These are phyloP conservation scores for Penelope pileata DNA, from an alignment of 2,113 vertebrate genomes.

Conservation along the genomic window DNA sequence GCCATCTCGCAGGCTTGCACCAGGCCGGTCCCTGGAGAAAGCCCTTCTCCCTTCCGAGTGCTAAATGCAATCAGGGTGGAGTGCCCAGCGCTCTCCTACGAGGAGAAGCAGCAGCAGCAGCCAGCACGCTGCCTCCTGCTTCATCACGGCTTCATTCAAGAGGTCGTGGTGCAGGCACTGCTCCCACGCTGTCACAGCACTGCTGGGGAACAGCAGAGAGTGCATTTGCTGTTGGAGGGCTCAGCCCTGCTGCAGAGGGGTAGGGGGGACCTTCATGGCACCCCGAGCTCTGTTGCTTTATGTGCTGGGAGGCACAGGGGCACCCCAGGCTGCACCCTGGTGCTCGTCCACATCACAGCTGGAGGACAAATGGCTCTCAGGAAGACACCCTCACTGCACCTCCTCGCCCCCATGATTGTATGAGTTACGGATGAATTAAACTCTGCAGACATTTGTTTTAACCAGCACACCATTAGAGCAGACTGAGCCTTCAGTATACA, in stretches of 20 bases:
- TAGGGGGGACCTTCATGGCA: fast-evolving
- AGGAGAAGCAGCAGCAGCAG: not conserved
- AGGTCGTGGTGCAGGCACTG: not conserved
- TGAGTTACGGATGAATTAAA: not conserved
- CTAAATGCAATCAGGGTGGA: not conserved
- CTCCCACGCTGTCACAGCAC: not conserved
- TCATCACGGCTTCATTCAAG: not conserved
- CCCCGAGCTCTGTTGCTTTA: not conserved
- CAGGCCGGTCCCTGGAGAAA: not conserved
- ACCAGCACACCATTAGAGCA: not conserved
- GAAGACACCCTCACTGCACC: not conserved
- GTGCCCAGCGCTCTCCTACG: fast-evolving
- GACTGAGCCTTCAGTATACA: not conserved
- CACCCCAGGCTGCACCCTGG: fast-evolving
- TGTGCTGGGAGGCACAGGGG: not conserved
- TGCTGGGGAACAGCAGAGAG: not conserved
- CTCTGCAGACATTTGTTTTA: not conserved
- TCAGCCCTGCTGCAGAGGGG: not conserved
- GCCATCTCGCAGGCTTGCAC: not conserved
- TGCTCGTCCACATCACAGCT: not conserved
- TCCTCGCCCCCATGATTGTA: fast-evolving
- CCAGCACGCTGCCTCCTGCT: not conserved
- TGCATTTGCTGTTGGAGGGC: fast-evolving
- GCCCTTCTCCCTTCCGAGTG: not conserved
- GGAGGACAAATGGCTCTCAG: not conserved